Evolutionary conservation across 2,888 invertebrate genomes (phyloP).

Genomic region (Cosmorhoe ocellata): DNA sequence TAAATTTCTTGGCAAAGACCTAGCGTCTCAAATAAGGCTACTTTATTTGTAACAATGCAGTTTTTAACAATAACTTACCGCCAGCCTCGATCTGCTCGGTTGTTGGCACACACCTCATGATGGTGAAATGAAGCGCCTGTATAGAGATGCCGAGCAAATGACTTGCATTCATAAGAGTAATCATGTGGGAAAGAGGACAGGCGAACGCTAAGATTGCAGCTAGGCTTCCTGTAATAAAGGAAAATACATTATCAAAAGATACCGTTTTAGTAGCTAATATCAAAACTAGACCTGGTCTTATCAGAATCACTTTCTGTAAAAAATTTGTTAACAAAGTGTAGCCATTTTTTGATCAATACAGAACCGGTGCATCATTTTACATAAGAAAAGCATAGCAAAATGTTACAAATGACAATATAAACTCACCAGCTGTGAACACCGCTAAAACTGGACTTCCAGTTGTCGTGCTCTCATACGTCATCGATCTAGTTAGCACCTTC

Average conservation of each 20-base stretch:
- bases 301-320: too few relatives aligned
- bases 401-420: too few relatives aligned
- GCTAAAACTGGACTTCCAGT: conserved; percentile 85
- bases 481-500: conserved; percentile 83
- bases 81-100: conserved; percentile 77
- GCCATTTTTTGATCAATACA: too few relatives aligned
- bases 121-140: conserved; percentile 74
- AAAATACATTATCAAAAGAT: background rate
- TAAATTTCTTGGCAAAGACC: conserved; percentile 4
- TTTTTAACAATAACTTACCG: conserved; percentile 48
- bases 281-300: too few relatives aligned
- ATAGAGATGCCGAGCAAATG: conserved; percentile 77
- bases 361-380: too few relatives aligned
- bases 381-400: too few relatives aligned
- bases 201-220: conserved; percentile 85
- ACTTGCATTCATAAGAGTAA: conserved; percentile 82
- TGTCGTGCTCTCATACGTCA: conserved; percentile 82
- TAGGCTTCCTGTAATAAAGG: conserved; percentile 77
- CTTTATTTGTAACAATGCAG: conserved; percentile 3
- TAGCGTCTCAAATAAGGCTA: conserved; percentile 3
- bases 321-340: too few relatives aligned
- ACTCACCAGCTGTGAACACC: conserved; percentile 83
- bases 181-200: conserved; percentile 84
- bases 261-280: too few relatives aligned
- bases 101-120: conserved; percentile 82